phyloP scores from a whole-genome alignment of 35 echinoderm and acorn worm genomes.

The Apostichopus californicus region DNA sequence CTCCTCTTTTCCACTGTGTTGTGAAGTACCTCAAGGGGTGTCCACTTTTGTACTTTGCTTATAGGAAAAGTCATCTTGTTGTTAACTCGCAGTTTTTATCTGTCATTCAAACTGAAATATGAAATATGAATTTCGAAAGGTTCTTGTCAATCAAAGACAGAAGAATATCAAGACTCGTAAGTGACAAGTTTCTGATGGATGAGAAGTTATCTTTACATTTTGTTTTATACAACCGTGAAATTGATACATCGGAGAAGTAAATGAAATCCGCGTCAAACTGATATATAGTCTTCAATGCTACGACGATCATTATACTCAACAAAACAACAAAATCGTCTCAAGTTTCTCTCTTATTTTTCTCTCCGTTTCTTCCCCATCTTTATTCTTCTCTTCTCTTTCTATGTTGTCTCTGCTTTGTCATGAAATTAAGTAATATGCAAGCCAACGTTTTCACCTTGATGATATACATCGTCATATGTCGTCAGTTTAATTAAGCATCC shows the following conservation, averaged over 20 bases:
- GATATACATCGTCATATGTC: background rate
- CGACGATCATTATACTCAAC: background rate
- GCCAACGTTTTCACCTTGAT: background rate
- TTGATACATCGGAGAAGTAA: background rate
- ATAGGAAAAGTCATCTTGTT: background rate
- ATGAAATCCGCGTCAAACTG: background rate
- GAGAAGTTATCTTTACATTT: background rate
- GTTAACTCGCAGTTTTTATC: background rate
- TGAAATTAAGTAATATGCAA: background rate
- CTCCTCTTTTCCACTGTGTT: background rate
- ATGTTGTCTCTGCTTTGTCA: background rate
- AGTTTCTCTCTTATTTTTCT: background rate
- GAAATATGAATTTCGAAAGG: background rate
- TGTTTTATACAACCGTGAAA: background rate
- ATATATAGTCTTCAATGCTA: background rate
- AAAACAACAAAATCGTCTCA: background rate
- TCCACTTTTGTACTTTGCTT: background rate
- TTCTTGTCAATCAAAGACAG: background rate
- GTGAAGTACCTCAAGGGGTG: background rate
- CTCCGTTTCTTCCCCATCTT: background rate
- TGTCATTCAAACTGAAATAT: background rate
- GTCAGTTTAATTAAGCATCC: no score
- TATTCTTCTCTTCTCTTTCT: background rate
- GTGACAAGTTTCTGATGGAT: background rate
- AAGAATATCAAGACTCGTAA: background rate